Base-by-base conservation (phyloP, 2,888 invertebrate genomes). In the Lepetodrilus schrolli region DNA sequence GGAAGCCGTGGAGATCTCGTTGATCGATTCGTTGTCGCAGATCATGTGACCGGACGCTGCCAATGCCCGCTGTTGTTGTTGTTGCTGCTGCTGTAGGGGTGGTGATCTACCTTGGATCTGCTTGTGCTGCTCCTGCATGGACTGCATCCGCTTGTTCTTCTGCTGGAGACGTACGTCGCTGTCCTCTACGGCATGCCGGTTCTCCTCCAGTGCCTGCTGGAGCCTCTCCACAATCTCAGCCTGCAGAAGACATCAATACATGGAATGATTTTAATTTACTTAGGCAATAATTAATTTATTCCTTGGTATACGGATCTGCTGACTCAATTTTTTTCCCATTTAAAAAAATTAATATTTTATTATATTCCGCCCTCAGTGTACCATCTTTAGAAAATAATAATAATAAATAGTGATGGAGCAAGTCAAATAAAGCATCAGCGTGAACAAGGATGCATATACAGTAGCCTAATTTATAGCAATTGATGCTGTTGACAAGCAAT, bases 171-270 rank as follows among this genome's bases (percentile, higher is more conserved):
- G 82, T 37, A 79, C 76, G 23, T 83, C 83, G n/a, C 84, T 83
- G 36, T 82, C 85, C 36, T 84, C 83, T 74, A 89, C 82, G 49
- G 86, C 84, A 48, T 78, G 77, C 37, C 79, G 82, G 68, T 85
- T 82, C 72, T 86, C 87, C 17, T 82, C 78, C 21, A 87, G 76
- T 5, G 86, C 79, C 17, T 80, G 72, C 37, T 92, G 91, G 91
- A 96, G 95, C 1, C 83, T 84, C 17, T 75, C 71, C 34, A 88
- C 76, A 3, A 83, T 77, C 17, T 83, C 82, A 30, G 79, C 74
- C 87, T 86, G 76, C 26, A 78, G n/a, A n/a, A n/a, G 74, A 68
- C 23, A 78, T 7, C n/a, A 21, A 48, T 0, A 66, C 21, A n/a
- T n/a, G n/a, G n/a, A n/a, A n/a, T n/a, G n/a, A n/a, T n/a, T n/a